Evolutionary conservation across 2,797 vertebrate species (phyloP).

Genomic region (Gastrophryne carolinensis): DNA sequence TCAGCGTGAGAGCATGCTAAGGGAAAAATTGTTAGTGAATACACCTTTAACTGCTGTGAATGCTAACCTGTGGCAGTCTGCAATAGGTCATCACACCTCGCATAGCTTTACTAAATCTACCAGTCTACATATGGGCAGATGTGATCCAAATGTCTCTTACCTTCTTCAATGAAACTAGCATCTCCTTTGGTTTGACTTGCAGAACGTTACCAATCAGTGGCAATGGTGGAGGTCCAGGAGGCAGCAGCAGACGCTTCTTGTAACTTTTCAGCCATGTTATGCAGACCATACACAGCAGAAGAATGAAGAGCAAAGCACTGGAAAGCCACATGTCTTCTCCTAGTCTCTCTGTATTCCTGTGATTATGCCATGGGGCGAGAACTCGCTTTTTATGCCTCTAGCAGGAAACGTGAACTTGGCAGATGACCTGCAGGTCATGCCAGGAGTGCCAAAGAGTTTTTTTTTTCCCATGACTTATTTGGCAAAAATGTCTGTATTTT

Average conservation of each 20-base stretch:
- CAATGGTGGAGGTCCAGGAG: slow-evolving; percentile 20
- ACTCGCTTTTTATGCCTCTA: neutral
- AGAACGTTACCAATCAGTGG: slow-evolving; percentile 31
- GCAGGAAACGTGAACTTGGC: neutral
- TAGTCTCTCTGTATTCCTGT: neutral
- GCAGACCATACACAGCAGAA: neutral
- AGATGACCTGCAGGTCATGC: neutral
- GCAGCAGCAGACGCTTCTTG: neutral
- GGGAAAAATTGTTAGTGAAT: too few species aligned
- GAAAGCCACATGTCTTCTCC: neutral
- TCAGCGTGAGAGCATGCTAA: too few species aligned
- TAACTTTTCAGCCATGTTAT: neutral
- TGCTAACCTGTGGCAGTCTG: too few species aligned
- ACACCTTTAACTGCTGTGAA: too few species aligned
- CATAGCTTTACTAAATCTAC: too few species aligned
- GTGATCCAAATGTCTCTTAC: neutral
- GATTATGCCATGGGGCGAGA: neutral
- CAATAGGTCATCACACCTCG: too few species aligned
- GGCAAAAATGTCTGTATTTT: neutral
- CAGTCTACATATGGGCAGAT: too few species aligned
- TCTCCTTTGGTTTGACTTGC: neutral
- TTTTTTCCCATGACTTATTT: neutral
- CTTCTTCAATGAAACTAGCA: slow-evolving; percentile 2
- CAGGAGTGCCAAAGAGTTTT: neutral
- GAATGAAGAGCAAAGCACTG: neutral